phyloP scores from a whole-genome alignment of 2,113 vertebrate genomes.

The Hystrix brachyura region DNA sequence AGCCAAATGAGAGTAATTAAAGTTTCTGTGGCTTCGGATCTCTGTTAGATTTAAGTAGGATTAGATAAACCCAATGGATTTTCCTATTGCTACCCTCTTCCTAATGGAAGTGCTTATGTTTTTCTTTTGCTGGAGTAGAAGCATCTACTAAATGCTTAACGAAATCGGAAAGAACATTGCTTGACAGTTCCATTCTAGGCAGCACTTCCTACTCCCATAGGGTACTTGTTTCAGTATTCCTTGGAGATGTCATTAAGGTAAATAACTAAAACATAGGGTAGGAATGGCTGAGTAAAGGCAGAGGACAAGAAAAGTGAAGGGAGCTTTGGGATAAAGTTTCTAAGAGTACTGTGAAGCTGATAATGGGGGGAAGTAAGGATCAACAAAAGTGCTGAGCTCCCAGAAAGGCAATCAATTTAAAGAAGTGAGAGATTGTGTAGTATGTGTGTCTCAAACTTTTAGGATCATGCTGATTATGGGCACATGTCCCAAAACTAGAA shows the following conservation, averaged over 20 bases:
- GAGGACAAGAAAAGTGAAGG: background rate
- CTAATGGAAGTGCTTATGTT: background rate
- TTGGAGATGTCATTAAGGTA: constrained; percentile 51
- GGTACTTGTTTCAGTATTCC: background rate
- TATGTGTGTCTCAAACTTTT: background rate
- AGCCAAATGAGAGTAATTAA: background rate
- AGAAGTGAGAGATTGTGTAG: background rate
- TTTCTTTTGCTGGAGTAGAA: background rate
- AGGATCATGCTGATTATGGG: background rate
- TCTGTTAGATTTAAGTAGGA: background rate
- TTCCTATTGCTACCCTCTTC: background rate
- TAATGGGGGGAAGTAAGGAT: background rate
- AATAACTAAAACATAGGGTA: constrained; percentile 6
- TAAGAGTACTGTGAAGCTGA: background rate
- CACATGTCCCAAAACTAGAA: background rate
- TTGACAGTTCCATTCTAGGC: background rate
- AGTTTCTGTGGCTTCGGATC: background rate
- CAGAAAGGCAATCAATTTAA: background rate
- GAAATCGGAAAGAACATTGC: constrained; percentile 36
- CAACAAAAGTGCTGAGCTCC: background rate
- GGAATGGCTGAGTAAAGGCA: background rate
- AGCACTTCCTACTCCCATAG: background rate
- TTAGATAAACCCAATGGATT: background rate
- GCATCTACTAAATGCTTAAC: background rate
- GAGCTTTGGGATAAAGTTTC: background rate